Conservation (phyloP, 2,113 vertebrate species). For the Gadus macrocephalus region DNA sequence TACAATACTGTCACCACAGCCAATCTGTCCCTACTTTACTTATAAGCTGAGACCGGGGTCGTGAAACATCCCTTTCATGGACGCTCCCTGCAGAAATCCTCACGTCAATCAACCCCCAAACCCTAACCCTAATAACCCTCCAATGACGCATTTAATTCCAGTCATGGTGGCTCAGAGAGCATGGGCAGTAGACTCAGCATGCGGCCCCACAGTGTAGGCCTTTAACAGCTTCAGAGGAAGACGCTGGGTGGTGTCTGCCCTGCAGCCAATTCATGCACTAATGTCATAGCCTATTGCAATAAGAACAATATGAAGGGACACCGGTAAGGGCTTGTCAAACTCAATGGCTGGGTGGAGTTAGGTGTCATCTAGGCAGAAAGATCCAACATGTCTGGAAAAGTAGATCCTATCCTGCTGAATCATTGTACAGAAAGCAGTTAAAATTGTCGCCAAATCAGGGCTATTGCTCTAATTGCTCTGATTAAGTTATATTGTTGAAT, state of each 20-base stretch:
- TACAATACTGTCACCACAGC: constrained; percentile 1
- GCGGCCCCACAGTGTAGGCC: constrained; percentile 17
- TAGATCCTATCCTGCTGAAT: too few species aligned
- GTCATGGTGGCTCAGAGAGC: constrained; percentile 48
- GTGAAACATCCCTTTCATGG: constrained; percentile 46
- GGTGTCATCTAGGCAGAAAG: background rate
- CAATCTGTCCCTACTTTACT: constrained; percentile 28
- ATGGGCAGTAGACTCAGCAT: constrained; percentile 16
- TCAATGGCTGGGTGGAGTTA: background rate
- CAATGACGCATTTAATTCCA: constrained; percentile 39
- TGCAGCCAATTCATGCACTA: constrained; percentile 18
- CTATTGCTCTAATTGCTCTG: too few species aligned
- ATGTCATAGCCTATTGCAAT: constrained; percentile 27
- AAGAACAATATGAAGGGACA: background rate
- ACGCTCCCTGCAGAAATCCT: constrained; percentile 24
- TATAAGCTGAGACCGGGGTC: constrained; percentile 29
- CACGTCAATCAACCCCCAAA: constrained; percentile 30
- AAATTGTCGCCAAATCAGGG: too few species aligned
- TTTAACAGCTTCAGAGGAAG: constrained; percentile 19
- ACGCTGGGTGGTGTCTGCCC: constrained; percentile 41
- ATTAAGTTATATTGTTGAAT: background rate
- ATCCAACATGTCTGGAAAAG: background rate
- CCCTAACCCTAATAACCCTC: constrained; percentile 49
- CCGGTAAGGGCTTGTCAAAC: background rate
- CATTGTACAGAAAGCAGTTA: too few species aligned